Percentiles rank a stretch among this genome's conserved stretches.
Evolutionary conservation across 2,113 vertebrate species (phyloP).

Genomic region (Marmota monax): DNA sequence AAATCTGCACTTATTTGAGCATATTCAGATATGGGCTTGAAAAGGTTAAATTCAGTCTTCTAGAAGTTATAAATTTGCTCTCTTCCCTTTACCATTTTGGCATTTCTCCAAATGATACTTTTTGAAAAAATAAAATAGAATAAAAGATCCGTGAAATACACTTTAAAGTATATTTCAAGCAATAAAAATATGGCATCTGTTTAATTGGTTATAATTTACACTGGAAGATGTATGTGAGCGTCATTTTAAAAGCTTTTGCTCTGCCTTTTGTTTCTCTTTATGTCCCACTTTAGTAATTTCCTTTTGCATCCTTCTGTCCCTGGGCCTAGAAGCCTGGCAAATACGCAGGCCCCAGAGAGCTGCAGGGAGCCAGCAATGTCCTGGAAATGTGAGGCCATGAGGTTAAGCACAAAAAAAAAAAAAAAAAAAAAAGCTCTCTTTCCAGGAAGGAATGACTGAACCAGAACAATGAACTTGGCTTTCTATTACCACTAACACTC

Average conservation of each 20-base stretch:
- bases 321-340: slow-evolving; percentile 52
- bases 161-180: neutral
- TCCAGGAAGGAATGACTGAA: slow-evolving; percentile 74
- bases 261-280: slow-evolving; percentile 56
- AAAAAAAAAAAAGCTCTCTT: slow-evolving; percentile 37
- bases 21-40: neutral
- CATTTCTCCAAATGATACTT: slow-evolving; percentile 43
- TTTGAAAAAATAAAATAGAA: neutral
- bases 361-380: slow-evolving; percentile 60
- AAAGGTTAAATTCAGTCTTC: neutral
- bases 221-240: neutral
- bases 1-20: neutral
- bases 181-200: slow-evolving; percentile 17
- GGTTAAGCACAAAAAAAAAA: slow-evolving; percentile 46
- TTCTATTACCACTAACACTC: slow-evolving; percentile 18
- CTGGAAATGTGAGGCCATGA: slow-evolving; percentile 58
- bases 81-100: neutral
- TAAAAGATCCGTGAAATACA: neutral
- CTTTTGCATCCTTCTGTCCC: slow-evolving; percentile 38
- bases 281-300: slow-evolving; percentile 60
- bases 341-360: slow-evolving; percentile 51
- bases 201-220: slow-evolving; percentile 25
- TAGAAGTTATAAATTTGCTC: neutral
- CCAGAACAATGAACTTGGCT: slow-evolving; percentile 46
- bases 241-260: slow-evolving; percentile 15